phyloP scores from a whole-genome alignment of 2,113 vertebrate genomes.

The Oryzias curvinotus region DNA sequence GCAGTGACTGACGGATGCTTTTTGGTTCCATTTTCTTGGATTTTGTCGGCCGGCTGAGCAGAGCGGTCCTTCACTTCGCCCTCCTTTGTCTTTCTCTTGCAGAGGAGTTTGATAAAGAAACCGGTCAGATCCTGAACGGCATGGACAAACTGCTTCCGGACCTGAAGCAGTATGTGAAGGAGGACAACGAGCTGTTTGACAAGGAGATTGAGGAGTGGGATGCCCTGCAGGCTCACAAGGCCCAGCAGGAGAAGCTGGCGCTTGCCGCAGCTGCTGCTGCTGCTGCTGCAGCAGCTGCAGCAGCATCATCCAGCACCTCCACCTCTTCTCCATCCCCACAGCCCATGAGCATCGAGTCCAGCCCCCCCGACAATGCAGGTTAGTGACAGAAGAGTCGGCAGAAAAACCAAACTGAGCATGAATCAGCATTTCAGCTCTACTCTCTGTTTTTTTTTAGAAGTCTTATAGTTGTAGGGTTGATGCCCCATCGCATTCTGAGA shows the following conservation, averaged over 20 bases:
- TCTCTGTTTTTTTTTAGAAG: too few relatives aligned
- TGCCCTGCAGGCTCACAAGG: slow-evolving; percentile 83
- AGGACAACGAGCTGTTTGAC: slow-evolving; percentile 91
- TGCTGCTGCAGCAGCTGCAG: slow-evolving; percentile 5
- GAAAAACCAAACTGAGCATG: too few relatives aligned
- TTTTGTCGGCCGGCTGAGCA: too few relatives aligned
- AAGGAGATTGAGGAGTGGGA: slow-evolving; percentile 94
- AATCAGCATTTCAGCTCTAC: too few relatives aligned
- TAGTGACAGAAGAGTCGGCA: slow-evolving; percentile 17
- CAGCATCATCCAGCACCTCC: slow-evolving; percentile 37
- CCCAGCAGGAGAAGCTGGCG: slow-evolving; percentile 89
- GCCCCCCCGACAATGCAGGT: slow-evolving; percentile 72
- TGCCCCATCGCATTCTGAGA: too few relatives aligned
- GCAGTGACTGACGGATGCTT: too few relatives aligned
- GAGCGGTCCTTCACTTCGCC: too few relatives aligned
- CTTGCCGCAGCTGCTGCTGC: slow-evolving; percentile 67
- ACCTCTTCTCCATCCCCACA: slow-evolving; percentile 63
- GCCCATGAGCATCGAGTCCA: slow-evolving; percentile 70
- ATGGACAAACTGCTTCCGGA: slow-evolving; percentile 93
- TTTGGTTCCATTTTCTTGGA: too few relatives aligned
- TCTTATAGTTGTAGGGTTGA: too few relatives aligned
- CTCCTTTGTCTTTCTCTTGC: slow-evolving; percentile 20
- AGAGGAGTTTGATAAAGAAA: slow-evolving; percentile 97
- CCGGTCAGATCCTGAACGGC: slow-evolving; percentile 88
- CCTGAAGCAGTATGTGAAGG: slow-evolving; percentile 90